These are phyloP conservation scores for Plebejus argus DNA, from an alignment of 2,888 invertebrate genomes.

Conservation along the genomic window DNA sequence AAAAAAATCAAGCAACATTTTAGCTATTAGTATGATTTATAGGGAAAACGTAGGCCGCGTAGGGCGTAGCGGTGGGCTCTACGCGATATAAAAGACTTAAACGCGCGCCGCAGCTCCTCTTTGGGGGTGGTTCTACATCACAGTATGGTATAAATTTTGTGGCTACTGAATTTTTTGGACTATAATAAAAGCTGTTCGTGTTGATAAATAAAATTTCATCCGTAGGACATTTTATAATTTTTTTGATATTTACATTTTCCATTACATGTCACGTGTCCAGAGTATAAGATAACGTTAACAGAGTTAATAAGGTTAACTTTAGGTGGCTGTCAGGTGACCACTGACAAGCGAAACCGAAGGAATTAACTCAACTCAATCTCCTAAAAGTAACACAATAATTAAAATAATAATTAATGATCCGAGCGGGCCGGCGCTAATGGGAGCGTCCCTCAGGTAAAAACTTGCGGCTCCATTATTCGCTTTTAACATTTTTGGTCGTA, in stretches of 20 bases:
- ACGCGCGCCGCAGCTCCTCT: neutral
- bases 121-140: neutral
- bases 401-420: conserved; percentile 10
- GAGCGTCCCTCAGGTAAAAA: conserved; percentile 5
- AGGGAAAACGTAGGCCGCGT: neutral
- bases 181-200: no score
- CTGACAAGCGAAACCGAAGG: neutral
- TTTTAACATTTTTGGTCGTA: conserved; percentile 22
- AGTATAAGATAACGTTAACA: neutral
- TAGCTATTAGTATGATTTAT: no score
- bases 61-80: neutral
- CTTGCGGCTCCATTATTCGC: conserved; percentile 6
- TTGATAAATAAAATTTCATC: neutral
- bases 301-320: neutral
- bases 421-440: neutral
- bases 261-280: neutral
- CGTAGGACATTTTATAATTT: neutral
- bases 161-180: neutral
- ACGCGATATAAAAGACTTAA: neutral
- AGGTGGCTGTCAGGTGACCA: neutral
- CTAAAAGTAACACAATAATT: neutral
- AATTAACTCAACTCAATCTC: neutral
- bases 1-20: no score
- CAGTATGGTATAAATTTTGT: neutral
- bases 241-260: neutral